Evolutionary conservation across 2,797 vertebrate species (phyloP).

Genomic region (Epinephelus awoara): DNA sequence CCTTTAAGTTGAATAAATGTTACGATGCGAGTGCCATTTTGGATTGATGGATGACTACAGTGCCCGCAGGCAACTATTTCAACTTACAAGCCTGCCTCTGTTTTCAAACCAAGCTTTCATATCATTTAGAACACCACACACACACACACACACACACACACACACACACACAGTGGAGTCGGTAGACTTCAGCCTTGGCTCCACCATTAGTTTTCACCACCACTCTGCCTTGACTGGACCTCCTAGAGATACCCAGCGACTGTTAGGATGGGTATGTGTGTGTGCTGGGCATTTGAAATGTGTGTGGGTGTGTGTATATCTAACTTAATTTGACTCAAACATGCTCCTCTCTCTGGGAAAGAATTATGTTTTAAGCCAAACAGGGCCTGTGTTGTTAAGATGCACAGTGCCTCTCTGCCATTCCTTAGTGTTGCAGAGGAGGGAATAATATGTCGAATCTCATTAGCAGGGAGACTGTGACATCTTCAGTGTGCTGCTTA

Average conservation of each 20-base stretch:
- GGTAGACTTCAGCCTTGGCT: constrained; percentile 26
- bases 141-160: background rate
- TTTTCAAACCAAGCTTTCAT: constrained; percentile 48
- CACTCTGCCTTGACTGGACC: constrained; percentile 47
- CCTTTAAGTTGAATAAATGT: constrained; percentile 35
- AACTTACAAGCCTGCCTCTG: constrained; percentile 49
- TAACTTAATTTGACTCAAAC: constrained; percentile 55
- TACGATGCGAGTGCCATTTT: constrained; percentile 29
- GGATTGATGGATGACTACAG: constrained; percentile 53
- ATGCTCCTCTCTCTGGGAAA: background rate
- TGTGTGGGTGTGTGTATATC: constrained; percentile 36
- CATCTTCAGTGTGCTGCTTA: constrained; percentile 48
- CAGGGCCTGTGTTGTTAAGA: constrained; percentile 51
- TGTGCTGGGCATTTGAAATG: constrained; percentile 12
- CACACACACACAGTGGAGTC: background rate
- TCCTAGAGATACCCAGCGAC: constrained; percentile 22
- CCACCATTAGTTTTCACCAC: constrained; percentile 40
- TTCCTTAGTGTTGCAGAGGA: constrained; percentile 38
- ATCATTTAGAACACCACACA: constrained; percentile 29
- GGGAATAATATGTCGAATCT: constrained; percentile 49
- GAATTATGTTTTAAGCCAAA: constrained; percentile 38
- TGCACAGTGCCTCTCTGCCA: constrained; percentile 23
- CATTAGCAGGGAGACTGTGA: constrained; percentile 56
- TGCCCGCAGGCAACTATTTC: constrained; percentile 53
- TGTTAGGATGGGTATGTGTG: background rate